A percentile compares a stretch with the other conserved stretches of the same genome.
These are phyloP conservation scores for Cynaeus angustus DNA, from an alignment of 2,888 invertebrate genomes.

Conservation along the genomic window DNA sequence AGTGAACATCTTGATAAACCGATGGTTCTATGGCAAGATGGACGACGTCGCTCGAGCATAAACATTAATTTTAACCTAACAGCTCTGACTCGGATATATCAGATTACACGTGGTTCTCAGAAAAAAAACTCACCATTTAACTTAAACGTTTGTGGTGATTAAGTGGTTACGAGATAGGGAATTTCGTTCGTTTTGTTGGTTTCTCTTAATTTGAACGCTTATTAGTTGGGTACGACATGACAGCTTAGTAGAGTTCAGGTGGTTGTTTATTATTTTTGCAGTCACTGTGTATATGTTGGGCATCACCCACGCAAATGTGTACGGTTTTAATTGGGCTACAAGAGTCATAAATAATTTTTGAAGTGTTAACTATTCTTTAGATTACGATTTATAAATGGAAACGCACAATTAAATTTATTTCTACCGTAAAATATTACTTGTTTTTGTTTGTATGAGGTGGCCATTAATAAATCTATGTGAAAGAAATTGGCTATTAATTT, in stretches of 20 bases:
- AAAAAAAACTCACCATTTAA: slow-evolving; percentile 67
- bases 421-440: slow-evolving; percentile 15
- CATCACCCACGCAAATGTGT: background rate
- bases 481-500: slow-evolving; percentile 19
- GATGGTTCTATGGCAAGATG: slow-evolving; percentile 66
- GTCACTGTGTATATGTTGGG: slow-evolving; percentile 15
- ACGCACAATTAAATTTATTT: slow-evolving; percentile 25
- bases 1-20: slow-evolving; percentile 72
- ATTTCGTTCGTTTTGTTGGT: slow-evolving; percentile 62
- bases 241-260: background rate
- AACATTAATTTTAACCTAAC: slow-evolving; percentile 72
- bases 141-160: slow-evolving; percentile 65
- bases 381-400: slow-evolving; percentile 10
- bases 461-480: slow-evolving; percentile 19
- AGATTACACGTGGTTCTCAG: slow-evolving; percentile 70
- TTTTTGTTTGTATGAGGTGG: background rate
- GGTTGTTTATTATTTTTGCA: slow-evolving; percentile 9
- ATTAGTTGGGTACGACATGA: slow-evolving; percentile 47
- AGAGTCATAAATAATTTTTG: slow-evolving; percentile 9
- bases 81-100: slow-evolving; percentile 66
- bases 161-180: slow-evolving; percentile 65
- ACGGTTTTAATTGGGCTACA: background rate
- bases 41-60: slow-evolving; percentile 70
- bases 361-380: slow-evolving; percentile 2
- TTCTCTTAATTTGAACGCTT: slow-evolving; percentile 57